Conservation (phyloP, 2,888 invertebrate genomes). For the Mythimna vitellina region DNA sequence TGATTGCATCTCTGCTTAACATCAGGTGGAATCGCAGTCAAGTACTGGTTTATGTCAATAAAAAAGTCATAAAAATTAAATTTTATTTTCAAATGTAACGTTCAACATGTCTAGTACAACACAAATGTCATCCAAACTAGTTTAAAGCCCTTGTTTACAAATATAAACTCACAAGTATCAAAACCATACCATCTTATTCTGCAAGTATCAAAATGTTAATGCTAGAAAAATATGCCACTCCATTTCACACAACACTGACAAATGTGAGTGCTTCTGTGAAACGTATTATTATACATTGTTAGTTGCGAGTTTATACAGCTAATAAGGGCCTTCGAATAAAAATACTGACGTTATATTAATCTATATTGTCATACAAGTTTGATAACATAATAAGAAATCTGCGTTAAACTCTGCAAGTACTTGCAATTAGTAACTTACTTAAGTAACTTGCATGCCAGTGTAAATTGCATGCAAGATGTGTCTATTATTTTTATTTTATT, state of each 20-base stretch:
- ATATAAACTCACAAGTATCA: constrained; percentile 12
- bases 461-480: background rate
- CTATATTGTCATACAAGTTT: constrained; percentile 17
- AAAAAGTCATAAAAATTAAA: too few species aligned
- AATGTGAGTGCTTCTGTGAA: too few species aligned
- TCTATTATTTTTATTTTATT: too few species aligned
- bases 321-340: background rate
- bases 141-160: background rate
- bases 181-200: background rate
- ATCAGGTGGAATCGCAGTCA: too few species aligned
- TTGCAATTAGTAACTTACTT: background rate
- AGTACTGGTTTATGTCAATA: too few species aligned
- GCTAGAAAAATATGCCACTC: too few species aligned
- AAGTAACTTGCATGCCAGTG: background rate
- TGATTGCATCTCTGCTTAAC: too few species aligned
- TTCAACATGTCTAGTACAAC: background rate
- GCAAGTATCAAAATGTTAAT: background rate
- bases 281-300: background rate
- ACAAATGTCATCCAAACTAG: background rate
- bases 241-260: background rate
- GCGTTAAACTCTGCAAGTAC: constrained; percentile 3
- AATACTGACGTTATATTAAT: background rate
- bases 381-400: background rate
- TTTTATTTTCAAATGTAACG: too few species aligned
- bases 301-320: background rate